These are phyloP conservation scores for Alexandromys fortis DNA, from an alignment of 2,113 vertebrate genomes.

Conservation along the genomic window DNA sequence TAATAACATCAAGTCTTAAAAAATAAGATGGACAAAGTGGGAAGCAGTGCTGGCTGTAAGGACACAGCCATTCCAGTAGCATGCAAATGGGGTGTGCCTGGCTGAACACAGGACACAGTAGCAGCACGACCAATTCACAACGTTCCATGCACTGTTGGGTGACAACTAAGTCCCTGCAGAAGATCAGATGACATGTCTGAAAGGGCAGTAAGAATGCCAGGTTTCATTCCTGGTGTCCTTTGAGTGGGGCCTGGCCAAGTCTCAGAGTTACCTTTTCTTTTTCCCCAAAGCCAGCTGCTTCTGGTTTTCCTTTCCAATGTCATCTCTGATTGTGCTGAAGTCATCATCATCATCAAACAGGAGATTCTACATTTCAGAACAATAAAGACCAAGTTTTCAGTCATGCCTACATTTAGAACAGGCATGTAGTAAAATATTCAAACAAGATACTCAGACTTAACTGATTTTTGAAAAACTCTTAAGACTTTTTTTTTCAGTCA, in stretches of 20 bases:
- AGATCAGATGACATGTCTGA: not conserved
- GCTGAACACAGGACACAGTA: not conserved
- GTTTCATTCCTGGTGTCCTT: not conserved
- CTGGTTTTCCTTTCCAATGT: slow-evolving; percentile 35
- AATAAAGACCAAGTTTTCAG: not conserved
- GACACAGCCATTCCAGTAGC: not conserved
- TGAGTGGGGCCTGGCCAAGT: not conserved
- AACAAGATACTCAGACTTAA: not conserved
- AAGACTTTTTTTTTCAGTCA: not conserved
- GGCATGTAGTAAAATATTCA: not conserved
- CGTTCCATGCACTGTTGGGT: not conserved
- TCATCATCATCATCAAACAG: slow-evolving; percentile 53
- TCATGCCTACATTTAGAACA: not conserved
- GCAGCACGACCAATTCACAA: not conserved
- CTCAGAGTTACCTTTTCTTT: slow-evolving; percentile 42
- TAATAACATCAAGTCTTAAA: not conserved
- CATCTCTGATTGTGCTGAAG: slow-evolving; percentile 62
- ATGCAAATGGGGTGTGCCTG: not conserved
- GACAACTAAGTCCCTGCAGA: not conserved
- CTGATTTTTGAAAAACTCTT: not conserved
- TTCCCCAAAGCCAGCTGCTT: not conserved
- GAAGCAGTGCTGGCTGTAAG: not conserved
- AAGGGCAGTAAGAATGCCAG: not conserved
- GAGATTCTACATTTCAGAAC: slow-evolving; percentile 56
- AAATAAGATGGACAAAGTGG: not conserved